phyloP scores from a whole-genome alignment of 1,140 invertebrate species.

The Heliconius himera region DNA sequence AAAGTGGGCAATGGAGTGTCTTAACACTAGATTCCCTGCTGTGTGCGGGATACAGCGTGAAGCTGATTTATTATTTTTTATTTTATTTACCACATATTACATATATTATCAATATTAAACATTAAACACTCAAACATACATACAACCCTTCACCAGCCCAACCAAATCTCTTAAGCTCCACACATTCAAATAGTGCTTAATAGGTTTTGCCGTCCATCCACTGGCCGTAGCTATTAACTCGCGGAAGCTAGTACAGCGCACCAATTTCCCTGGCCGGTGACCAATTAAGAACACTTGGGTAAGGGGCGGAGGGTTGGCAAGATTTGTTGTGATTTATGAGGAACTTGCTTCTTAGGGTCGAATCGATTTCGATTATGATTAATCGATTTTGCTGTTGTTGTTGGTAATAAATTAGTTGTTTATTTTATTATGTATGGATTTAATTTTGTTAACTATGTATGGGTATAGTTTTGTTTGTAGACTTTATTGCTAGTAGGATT shows the following conservation, averaged over 20 bases:
- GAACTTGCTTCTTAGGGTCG: conserved; percentile 38
- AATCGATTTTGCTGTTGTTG: conserved; percentile 19
- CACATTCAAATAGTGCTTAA: conserved; percentile 74
- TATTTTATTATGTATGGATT: background rate
- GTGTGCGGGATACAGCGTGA: too few relatives aligned
- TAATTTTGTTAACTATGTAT: too few relatives aligned
- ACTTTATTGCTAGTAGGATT: background rate
- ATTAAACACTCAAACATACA: background rate
- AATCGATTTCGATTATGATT: conserved; percentile 16
- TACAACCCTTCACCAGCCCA: conserved; percentile 23
- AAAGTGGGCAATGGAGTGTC: too few relatives aligned
- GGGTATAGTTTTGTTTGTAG: background rate
- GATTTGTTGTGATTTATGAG: conserved; percentile 77
- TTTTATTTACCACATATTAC: too few relatives aligned
- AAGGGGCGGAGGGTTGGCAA: conserved; percentile 67
- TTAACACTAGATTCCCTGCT: too few relatives aligned
- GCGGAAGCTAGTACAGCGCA: conserved; percentile 73
- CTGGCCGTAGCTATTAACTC: conserved; percentile 75
- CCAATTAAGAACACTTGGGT: conserved; percentile 75
- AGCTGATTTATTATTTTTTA: too few relatives aligned
- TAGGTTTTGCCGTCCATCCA: conserved; percentile 71
- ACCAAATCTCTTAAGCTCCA: conserved; percentile 59
- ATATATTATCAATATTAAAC: too few relatives aligned
- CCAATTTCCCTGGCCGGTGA: conserved; percentile 73
- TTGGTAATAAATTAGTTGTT: background rate